Percentiles rank a stretch among this genome's conserved stretches.
These are phyloP conservation scores for Sthenelais limicola DNA, from an alignment of 2,888 invertebrate genomes.

Conservation along the genomic window DNA sequence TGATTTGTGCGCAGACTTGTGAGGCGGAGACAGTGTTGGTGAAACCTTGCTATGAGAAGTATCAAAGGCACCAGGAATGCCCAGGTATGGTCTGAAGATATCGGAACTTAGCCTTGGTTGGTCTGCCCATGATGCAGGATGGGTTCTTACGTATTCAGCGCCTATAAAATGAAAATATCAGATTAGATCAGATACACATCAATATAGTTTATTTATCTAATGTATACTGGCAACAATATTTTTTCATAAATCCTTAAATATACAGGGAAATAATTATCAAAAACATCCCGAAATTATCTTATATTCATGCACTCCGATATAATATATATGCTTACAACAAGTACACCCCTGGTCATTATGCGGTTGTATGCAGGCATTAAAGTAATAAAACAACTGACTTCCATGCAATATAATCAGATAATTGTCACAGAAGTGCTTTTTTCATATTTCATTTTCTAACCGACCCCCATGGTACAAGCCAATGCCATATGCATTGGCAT, in stretches of 20 bases:
- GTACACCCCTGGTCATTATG: too few relatives aligned
- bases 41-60: not conserved
- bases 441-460: too few relatives aligned
- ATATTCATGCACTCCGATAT: too few relatives aligned
- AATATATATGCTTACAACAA: too few relatives aligned
- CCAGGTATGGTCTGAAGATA: slow-evolving; percentile 38
- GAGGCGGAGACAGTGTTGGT: not conserved
- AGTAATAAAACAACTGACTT: too few relatives aligned
- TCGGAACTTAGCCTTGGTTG: slow-evolving; percentile 13
- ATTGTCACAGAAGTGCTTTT: too few relatives aligned
- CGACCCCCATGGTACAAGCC: too few relatives aligned
- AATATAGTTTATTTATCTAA: not conserved
- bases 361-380: too few relatives aligned
- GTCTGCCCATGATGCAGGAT: slow-evolving; percentile 25
- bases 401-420: too few relatives aligned
- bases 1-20: not conserved
- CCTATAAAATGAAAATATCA: slow-evolving; percentile 8
- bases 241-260: not conserved
- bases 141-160: slow-evolving; percentile 34
- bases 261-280: too few relatives aligned
- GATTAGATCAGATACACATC: not conserved
- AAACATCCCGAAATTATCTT: too few relatives aligned
- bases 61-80: slow-evolving; percentile 18
- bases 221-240: not conserved
- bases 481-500: too few relatives aligned